Conservation (phyloP, 2,797 vertebrate genomes). For the Amblyraja radiata region DNA sequence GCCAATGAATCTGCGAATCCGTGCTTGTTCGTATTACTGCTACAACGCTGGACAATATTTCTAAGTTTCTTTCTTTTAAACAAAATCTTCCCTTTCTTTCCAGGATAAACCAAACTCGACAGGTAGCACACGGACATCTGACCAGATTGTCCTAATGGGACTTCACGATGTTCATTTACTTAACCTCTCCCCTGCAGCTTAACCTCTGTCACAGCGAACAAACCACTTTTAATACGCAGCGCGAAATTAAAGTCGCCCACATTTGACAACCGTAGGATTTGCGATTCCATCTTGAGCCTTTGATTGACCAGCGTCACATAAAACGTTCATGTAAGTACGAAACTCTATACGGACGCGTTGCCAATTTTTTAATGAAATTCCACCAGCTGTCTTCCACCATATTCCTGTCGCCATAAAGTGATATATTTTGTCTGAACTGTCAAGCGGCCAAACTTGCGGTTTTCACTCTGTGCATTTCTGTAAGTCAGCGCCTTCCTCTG, state of each 20-base stretch:
- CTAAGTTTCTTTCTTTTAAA: background rate
- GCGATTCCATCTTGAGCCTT: background rate
- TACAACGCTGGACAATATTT: background rate
- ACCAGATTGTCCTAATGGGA: conserved; percentile 45
- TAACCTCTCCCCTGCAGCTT: conserved; percentile 63
- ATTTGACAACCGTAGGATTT: background rate
- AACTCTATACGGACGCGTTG: background rate
- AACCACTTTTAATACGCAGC: conserved; percentile 49
- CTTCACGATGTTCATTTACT: conserved; percentile 60
- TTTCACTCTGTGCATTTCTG: background rate
- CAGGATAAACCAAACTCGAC: conserved; percentile 9
- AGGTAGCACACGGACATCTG: conserved; percentile 22
- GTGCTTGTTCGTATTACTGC: background rate
- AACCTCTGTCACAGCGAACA: conserved; percentile 61
- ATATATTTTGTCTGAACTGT: conserved; percentile 6
- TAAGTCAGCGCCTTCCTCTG: background rate
- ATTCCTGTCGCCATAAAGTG: background rate
- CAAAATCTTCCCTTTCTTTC: background rate
- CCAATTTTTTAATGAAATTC: background rate
- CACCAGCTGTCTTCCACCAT: background rate
- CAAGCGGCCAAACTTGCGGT: background rate
- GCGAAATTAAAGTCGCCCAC: background rate
- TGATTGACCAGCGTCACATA: conserved; percentile 13
- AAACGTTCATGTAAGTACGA: background rate
- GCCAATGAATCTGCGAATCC: no score